phyloP scores from a whole-genome alignment of 2,113 vertebrate genomes.

The Hepsetus odoe region DNA sequence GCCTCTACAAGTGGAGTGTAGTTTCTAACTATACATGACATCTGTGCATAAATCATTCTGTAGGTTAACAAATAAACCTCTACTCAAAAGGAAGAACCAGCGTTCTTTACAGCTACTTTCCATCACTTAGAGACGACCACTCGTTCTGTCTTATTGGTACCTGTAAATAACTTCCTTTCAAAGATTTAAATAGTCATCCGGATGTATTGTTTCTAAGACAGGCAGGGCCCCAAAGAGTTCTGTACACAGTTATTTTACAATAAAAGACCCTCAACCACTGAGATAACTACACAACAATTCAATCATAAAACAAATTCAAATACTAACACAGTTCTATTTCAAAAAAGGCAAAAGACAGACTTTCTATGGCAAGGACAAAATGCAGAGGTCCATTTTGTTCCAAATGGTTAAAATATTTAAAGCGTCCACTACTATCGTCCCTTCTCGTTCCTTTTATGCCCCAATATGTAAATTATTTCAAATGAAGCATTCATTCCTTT shows the following conservation, averaged over 20 bases:
- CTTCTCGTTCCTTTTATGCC: neutral
- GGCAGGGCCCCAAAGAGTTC: slow-evolving; percentile 22
- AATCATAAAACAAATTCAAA: slow-evolving; percentile 40
- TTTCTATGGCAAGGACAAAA: neutral
- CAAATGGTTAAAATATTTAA: neutral
- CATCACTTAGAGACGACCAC: slow-evolving; percentile 50
- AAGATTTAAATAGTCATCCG: slow-evolving; percentile 22
- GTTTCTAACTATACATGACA: slow-evolving; percentile 2
- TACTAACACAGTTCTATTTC: slow-evolving; percentile 3
- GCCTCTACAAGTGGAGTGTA: neutral
- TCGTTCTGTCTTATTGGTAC: slow-evolving; percentile 36
- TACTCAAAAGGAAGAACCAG: slow-evolving; percentile 23
- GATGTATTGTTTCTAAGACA: slow-evolving; percentile 40
- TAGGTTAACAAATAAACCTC: slow-evolving; percentile 12
- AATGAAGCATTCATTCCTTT: neutral
- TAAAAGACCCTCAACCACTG: slow-evolving; percentile 6
- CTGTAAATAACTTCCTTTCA: slow-evolving; percentile 54
- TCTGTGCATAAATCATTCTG: neutral
- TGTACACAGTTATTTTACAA: neutral
- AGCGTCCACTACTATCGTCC: neutral
- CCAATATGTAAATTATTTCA: slow-evolving; percentile 27
- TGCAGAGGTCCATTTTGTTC: neutral
- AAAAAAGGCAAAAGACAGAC: neutral
- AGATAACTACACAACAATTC: slow-evolving; percentile 37
- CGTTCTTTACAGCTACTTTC: slow-evolving; percentile 49